Base-by-base conservation (phyloP, 2,113 vertebrate genomes). In the Chauna torquata region DNA sequence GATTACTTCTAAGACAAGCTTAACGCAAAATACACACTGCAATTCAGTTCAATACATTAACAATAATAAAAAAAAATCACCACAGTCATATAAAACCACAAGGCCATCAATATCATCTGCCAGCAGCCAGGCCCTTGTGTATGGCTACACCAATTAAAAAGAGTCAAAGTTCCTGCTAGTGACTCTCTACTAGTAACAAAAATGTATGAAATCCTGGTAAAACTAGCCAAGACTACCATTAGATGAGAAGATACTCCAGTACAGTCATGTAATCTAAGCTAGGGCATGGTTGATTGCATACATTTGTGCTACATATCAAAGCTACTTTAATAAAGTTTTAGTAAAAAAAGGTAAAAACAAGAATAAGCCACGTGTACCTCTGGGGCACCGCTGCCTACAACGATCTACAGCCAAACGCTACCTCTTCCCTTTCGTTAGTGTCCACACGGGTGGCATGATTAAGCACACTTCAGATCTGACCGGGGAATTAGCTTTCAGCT, bases 61-160 rank as follows among this genome's bases (percentile, higher is more conserved):
- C 30, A 69, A 85, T 3, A 44, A 89, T 64, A 83, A 81, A 81
- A 74, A 71, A 90, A 92, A 47, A 76, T 34, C 55, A 89, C 40
- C 83, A 86, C n/a, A 94, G 92, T 75, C 47, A 24, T 36, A 72
- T 24, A 52, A 83, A 83, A 75, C 54, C 94, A 94, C 87, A 69
- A 88, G 93, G 96, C 94, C 40, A 27, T 34, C 13, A 24, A 42
- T 61, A 17, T 85, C 79, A 78, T 50, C 92, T 86, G 97, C 97
- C 97, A 96, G 97, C 98, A 96, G 97, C 96, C 96, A 91, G 87
- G 92, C 90, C 94, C 84, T 86, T 69, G 15, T 45, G 65, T 52
- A 42, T 4, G 54, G 62, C 59, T 64, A 83, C 50, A 36, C 65
- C 79, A 7, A 12, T 36, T 88, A 23, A n/a, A 52, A 32, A 64